These are phyloP conservation scores for Bombylius major DNA, from an alignment of 2,888 invertebrate genomes.

Conservation along the genomic window DNA sequence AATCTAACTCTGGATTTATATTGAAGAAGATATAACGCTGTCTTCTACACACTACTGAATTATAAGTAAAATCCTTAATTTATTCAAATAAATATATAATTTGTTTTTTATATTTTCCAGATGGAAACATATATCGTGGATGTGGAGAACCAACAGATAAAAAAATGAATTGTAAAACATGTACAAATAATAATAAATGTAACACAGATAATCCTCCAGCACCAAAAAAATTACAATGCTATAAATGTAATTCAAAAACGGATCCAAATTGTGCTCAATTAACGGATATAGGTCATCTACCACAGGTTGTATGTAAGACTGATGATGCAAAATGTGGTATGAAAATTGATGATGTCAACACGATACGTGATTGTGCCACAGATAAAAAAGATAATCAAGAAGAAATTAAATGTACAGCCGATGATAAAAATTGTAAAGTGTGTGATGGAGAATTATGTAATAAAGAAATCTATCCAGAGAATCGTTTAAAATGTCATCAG, in stretches of 20 bases:
- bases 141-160: neutral
- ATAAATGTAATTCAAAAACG: slow-evolving; percentile 4
- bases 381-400: neutral
- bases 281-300: neutral
- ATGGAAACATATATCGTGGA: slow-evolving; percentile 17
- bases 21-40: too few species aligned
- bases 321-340: neutral
- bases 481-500: slow-evolving; percentile 25
- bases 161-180: neutral
- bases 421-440: slow-evolving; percentile 13
- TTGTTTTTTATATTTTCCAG: neutral
- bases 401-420: neutral
- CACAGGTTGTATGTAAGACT: neutral
- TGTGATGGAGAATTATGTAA: slow-evolving; percentile 26
- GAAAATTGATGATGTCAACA: slow-evolving; percentile 8
- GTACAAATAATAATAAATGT: neutral
- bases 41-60: too few species aligned
- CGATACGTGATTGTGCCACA: slow-evolving; percentile 22
- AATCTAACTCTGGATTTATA: too few species aligned
- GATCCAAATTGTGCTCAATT: slow-evolving; percentile 6
- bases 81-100: neutral
- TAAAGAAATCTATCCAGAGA: slow-evolving; percentile 21
- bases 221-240: neutral
- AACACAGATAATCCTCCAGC: neutral
- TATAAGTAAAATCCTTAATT: neutral